Evolutionary conservation across 2,113 vertebrate genomes (phyloP).

Genomic region (Taxidea taxus): DNA sequence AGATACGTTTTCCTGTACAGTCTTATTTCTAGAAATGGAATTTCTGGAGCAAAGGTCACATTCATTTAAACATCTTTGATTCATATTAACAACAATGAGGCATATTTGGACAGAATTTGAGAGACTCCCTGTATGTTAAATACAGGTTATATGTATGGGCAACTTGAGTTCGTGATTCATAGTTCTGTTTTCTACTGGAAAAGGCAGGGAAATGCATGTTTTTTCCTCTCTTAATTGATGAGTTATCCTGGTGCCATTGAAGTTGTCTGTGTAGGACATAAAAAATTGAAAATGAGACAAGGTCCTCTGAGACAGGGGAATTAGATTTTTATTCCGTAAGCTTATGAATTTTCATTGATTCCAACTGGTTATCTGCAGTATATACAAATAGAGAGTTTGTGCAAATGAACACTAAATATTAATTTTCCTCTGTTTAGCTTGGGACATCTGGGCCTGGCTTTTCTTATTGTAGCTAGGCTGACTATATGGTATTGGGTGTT

Average conservation of each 20-base stretch:
- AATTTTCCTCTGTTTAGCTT: constrained; percentile 58
- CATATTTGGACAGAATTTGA: background rate
- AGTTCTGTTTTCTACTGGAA: constrained; percentile 22
- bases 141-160: background rate
- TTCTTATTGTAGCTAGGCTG: constrained; percentile 70
- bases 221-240: constrained; percentile 36
- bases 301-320: background rate
- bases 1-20: background rate
- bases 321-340: constrained; percentile 38
- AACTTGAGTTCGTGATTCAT: background rate
- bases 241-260: background rate
- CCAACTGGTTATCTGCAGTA: constrained; percentile 30
- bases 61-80: background rate
- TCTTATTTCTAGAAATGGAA: constrained; percentile 5
- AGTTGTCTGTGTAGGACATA: background rate
- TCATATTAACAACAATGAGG: background rate
- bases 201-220: constrained; percentile 1
- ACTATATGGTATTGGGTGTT: constrained; percentile 66
- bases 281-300: background rate
- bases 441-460: constrained; percentile 64
- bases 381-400: background rate
- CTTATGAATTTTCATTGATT: constrained; percentile 58
- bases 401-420: constrained; percentile 55
- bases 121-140: background rate
- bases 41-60: constrained; percentile 9